Evolutionary conservation across 2,888 invertebrate genomes (phyloP).

Genomic region (Cyclophora punctaria): DNA sequence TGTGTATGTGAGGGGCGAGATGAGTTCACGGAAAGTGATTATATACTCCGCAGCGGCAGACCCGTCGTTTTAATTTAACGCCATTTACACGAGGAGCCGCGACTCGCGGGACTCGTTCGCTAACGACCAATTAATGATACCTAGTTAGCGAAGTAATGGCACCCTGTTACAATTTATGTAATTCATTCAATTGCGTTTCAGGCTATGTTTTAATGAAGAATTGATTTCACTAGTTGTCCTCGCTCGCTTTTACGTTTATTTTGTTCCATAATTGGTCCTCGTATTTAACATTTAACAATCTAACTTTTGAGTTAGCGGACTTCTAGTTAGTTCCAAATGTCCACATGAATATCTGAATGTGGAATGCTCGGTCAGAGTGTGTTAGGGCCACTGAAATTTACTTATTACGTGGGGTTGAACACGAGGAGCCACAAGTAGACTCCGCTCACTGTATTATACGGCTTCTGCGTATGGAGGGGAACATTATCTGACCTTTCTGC

Average conservation of each 20-base stretch:
- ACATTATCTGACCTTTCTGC: no score
- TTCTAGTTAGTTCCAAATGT: slow-evolving; percentile 10
- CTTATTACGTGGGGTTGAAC: slow-evolving; percentile 11
- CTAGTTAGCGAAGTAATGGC: slow-evolving; percentile 21
- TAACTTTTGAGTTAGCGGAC: slow-evolving; percentile 7
- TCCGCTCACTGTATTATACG: slow-evolving; percentile 1
- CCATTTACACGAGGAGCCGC: slow-evolving; percentile 30
- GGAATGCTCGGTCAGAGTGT: slow-evolving; percentile 10
- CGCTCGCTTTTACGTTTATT: no score
- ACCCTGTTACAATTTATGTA: slow-evolving; percentile 5
- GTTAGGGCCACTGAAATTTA: slow-evolving; percentile 11
- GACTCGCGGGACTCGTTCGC: slow-evolving; percentile 21
- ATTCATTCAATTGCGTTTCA: slow-evolving; percentile 1
- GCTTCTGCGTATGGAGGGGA: no score
- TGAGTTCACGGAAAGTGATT: slow-evolving; percentile 27
- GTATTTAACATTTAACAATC: slow-evolving; percentile 1
- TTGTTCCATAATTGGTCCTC: no score
- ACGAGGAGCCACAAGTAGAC: slow-evolving; percentile 5
- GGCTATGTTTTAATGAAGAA: no score
- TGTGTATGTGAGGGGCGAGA: background rate
- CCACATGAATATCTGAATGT: slow-evolving; percentile 9
- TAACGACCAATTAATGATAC: slow-evolving; percentile 40
- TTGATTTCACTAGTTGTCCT: no score
- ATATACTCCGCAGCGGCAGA: slow-evolving; percentile 28
- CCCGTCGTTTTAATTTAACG: slow-evolving; percentile 41